Conservation (phyloP, 2,113 vertebrate genomes). For the Percina caprodes region DNA sequence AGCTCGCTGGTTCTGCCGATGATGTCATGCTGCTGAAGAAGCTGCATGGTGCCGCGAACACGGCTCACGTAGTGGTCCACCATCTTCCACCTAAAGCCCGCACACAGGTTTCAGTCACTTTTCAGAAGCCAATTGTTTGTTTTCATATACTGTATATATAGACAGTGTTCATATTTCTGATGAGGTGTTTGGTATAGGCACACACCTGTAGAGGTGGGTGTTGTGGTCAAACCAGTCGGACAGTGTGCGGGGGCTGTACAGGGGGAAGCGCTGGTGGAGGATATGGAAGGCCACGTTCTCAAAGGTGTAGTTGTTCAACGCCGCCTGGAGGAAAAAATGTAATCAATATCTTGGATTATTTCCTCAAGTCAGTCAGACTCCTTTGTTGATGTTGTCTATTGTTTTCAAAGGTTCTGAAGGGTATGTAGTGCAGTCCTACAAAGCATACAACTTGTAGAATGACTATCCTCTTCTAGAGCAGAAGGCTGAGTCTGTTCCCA, state of each 20-base stretch:
- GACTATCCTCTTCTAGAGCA: neutral
- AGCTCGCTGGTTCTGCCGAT: conserved; percentile 97
- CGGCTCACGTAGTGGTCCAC: conserved; percentile 94
- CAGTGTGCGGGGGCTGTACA: conserved; percentile 91
- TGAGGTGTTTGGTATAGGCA: neutral
- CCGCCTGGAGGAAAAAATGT: conserved; percentile 83
- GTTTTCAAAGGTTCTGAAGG: neutral
- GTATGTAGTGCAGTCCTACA: neutral
- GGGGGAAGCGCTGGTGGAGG: conserved; percentile 95
- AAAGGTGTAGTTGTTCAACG: conserved; percentile 95
- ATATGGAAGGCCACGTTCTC: conserved; percentile 98
- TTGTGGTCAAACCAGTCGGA: conserved; percentile 99
- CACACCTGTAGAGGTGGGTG: conserved; percentile 92
- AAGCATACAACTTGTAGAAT: neutral
- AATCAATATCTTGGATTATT: neutral
- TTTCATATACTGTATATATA: too few species aligned
- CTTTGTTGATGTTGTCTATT: neutral
- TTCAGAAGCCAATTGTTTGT: neutral
- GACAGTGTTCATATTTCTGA: neutral
- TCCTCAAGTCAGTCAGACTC: neutral
- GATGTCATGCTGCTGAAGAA: conserved; percentile 93
- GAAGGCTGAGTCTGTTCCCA: neutral
- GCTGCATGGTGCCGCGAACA: conserved; percentile 89
- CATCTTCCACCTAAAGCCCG: conserved; percentile 92
- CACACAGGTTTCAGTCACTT: neutral